Evolutionary conservation across 2,888 invertebrate species (phyloP).

Genomic region (Helleia helle): DNA sequence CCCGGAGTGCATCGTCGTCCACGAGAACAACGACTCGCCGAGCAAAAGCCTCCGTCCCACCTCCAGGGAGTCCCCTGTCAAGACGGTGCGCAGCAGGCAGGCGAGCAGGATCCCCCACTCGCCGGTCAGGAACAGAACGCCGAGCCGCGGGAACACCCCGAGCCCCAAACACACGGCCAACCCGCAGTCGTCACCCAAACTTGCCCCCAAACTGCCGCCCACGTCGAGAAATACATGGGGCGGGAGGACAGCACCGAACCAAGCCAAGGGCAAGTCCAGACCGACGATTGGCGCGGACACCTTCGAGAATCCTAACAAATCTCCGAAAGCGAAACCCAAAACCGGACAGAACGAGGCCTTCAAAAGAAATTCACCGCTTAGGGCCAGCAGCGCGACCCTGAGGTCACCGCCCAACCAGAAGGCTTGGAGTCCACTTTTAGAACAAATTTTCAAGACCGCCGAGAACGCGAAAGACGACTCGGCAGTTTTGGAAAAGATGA

Average conservation of each 20-base stretch:
- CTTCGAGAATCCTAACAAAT: constrained; percentile 74
- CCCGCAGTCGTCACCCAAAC: constrained; percentile 58
- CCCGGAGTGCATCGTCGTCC: constrained; percentile 52
- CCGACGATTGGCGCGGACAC: constrained; percentile 57
- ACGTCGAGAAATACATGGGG: constrained; percentile 82
- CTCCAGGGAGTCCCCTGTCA: constrained; percentile 53
- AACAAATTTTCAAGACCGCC: constrained; percentile 82
- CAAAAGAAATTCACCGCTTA: constrained; percentile 65
- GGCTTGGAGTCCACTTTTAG: constrained; percentile 76
- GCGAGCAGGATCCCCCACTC: constrained; percentile 63
- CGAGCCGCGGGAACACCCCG: constrained; percentile 57
- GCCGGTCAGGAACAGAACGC: constrained; percentile 48
- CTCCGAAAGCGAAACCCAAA: constrained; percentile 68
- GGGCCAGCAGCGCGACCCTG: constrained; percentile 60
- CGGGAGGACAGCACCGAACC: constrained; percentile 72
- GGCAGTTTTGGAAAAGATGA: constrained; percentile 82
- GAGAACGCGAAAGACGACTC: constrained; percentile 83
- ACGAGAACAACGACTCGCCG: constrained; percentile 55
- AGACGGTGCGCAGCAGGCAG: constrained; percentile 53
- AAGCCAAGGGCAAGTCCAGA: constrained; percentile 48
- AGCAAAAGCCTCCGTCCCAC: constrained; percentile 55
- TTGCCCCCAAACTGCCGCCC: constrained; percentile 54
- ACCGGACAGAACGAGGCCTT: constrained; percentile 52
- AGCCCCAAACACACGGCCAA: constrained; percentile 53
- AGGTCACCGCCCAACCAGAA: constrained; percentile 76